Evolutionary conservation across 2,113 vertebrate genomes (phyloP), one percentile per base, ranked within the genome.

Genomic region (Falcunculus frontatus): DNA sequence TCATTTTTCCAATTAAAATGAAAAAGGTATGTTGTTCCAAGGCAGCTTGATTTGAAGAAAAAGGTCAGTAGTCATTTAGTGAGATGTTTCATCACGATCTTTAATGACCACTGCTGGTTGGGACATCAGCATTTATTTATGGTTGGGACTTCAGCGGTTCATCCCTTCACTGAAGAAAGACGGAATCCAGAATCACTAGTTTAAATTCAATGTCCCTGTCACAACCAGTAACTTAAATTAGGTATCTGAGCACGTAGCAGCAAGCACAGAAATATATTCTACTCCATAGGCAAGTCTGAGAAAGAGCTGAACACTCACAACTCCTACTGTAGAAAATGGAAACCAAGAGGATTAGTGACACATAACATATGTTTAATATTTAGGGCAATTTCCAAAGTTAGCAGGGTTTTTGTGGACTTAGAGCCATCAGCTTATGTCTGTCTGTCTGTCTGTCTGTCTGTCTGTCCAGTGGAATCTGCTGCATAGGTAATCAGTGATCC

Each of bases 171-270:
- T 68, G 69, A 90, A 89, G 69, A 92, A 77, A 89, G 77, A 74
- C 44, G 1, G 3, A 83, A 78, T 83, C 63, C 37, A 63, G 49
- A 91, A 81, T 53, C 27, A 70, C 83, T 68, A 57, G 41, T 86
- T 94, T 86, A 92, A 92, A 96, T 93, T 88, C 86, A 83, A 10
- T 70, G 77, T 80, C 60, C 49, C 57, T 79, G 50, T 92, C 85
- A 85, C 68, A 89, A 70, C 49, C 44, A 60, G 83, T 80, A 92
- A 94, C 53, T 85, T 73, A 85, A 89, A 79, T 87, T 85, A 94
- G 82, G n/a, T 82, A 90, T 76, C 87, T 64, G 84, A 87, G 78
- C 94, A 96, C 4, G 2, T 65, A 91, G 67, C 0, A 0, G 44
- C 67, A 69, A 84, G 88, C 75, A 62, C 29, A 76, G 78, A 76